A percentile compares a stretch with the other conserved stretches of the same genome.
phyloP scores from a whole-genome alignment of 1,140 invertebrate species.

The Acromyrmex heyeri region DNA sequence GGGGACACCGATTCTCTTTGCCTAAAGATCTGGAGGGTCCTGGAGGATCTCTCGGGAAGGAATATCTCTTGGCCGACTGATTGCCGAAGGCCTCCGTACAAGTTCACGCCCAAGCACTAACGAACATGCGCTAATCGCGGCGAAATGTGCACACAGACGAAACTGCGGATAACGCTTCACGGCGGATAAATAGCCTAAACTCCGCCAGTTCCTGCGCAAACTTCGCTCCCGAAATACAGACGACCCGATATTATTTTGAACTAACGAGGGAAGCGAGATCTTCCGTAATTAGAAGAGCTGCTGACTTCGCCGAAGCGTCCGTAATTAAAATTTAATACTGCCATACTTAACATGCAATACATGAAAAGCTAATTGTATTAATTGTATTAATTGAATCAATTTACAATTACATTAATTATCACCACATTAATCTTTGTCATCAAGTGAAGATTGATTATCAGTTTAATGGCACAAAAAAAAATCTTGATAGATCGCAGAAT shows the following conservation, averaged over 20 bases:
- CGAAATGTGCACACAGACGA: conserved; percentile 39
- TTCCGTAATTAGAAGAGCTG: conserved; percentile 35
- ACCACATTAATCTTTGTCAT: background rate
- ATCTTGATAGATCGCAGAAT: background rate
- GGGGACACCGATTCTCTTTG: conserved; percentile 8
- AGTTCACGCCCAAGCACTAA: conserved; percentile 72
- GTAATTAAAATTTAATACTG: conserved; percentile 51
- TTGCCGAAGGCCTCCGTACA: conserved; percentile 71
- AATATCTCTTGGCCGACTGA: conserved; percentile 68
- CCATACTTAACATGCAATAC: background rate
- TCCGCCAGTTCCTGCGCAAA: conserved; percentile 27
- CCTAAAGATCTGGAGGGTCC: background rate
- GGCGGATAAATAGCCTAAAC: conserved; percentile 44
- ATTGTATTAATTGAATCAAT: conserved; percentile 3
- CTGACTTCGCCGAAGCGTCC: conserved; percentile 2
- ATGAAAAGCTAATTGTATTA: conserved; percentile 36
- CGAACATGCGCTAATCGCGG: conserved; percentile 69
- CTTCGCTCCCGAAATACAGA: conserved; percentile 9
- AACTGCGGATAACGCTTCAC: conserved; percentile 39
- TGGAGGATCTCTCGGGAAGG: background rate
- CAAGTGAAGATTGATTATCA: background rate
- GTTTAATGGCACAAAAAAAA: background rate
- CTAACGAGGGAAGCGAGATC: conserved; percentile 26
- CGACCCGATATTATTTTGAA: conserved; percentile 44
- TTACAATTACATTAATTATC: conserved; percentile 17